These are phyloP conservation scores for Mycteria americana DNA, from an alignment of 2,797 vertebrate genomes.

Conservation along the genomic window DNA sequence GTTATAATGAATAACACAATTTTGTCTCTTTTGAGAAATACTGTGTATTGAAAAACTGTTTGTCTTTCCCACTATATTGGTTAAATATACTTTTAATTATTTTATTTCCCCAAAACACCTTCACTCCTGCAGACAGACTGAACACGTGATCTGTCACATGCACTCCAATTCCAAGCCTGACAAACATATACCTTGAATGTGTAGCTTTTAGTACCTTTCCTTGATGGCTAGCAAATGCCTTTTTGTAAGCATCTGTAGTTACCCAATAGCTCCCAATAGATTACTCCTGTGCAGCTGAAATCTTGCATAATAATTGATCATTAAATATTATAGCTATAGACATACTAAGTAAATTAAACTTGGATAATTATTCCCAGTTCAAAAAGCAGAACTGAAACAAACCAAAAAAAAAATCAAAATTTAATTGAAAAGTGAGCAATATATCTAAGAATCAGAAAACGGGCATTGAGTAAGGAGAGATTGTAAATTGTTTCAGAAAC, in stretches of 20 bases:
- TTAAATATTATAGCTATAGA: not conserved
- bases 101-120: not conserved
- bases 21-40: not conserved
- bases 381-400: not conserved
- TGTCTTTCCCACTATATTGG: not conserved
- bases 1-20: not conserved
- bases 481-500: not conserved
- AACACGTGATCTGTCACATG: not conserved
- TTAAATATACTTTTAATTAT: not conserved
- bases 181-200: not conserved
- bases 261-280: not conserved
- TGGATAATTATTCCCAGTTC: not conserved
- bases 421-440: not conserved
- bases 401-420: not conserved
- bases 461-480: not conserved
- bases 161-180: not conserved
- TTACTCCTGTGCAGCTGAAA: not conserved
- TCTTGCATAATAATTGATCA: not conserved
- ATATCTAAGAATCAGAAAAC: not conserved
- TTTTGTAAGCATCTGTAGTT: not conserved
- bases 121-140: not conserved
- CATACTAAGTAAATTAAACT: not conserved
- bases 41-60: not conserved
- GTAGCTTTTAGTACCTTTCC: not conserved
- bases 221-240: not conserved